These are phyloP conservation scores for Drosophila lowei DNA, from an alignment of 1,140 invertebrate species.

Conservation along the genomic window DNA sequence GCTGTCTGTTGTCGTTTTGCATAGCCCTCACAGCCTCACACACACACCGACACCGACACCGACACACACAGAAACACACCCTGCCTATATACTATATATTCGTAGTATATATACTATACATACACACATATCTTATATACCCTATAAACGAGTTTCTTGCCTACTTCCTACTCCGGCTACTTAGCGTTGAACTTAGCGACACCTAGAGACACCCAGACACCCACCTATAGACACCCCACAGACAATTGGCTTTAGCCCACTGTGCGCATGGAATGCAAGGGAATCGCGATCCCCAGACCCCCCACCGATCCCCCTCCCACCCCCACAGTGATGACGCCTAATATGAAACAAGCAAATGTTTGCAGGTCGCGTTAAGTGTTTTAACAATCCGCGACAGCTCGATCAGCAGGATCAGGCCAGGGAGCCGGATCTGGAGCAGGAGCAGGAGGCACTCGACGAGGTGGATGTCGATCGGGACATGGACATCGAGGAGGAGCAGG, in stretches of 20 bases:
- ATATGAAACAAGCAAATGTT: slow-evolving; percentile 82
- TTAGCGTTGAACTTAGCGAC: slow-evolving; percentile 35
- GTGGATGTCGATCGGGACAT: slow-evolving; percentile 45
- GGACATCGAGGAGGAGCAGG: slow-evolving; percentile 34
- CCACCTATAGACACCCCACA: slow-evolving; percentile 31
- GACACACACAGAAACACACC: too few species aligned
- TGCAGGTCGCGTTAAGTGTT: slow-evolving; percentile 81
- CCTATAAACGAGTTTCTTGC: slow-evolving; percentile 6
- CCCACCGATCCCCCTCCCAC: slow-evolving; percentile 18
- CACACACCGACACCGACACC: neutral
- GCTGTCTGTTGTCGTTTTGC: slow-evolving; percentile 53
- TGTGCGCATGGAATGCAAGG: slow-evolving; percentile 73
- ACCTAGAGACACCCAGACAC: slow-evolving; percentile 38
- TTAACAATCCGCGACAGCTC: slow-evolving; percentile 60
- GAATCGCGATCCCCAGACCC: slow-evolving; percentile 40
- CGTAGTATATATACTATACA: too few species aligned
- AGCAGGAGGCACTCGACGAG: slow-evolving; percentile 20
- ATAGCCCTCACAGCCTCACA: slow-evolving; percentile 12
- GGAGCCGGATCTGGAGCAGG: slow-evolving; percentile 34
- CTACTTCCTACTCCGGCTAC: slow-evolving; percentile 5
- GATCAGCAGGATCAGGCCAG: slow-evolving; percentile 24
- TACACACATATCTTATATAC: slow-evolving; percentile 8
- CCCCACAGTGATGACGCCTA: slow-evolving; percentile 78
- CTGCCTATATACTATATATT: too few species aligned
- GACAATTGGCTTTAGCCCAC: slow-evolving; percentile 54